These are phyloP conservation scores for Cheirogaleus major DNA, from an alignment of 2,797 vertebrate species.

Conservation along the genomic window DNA sequence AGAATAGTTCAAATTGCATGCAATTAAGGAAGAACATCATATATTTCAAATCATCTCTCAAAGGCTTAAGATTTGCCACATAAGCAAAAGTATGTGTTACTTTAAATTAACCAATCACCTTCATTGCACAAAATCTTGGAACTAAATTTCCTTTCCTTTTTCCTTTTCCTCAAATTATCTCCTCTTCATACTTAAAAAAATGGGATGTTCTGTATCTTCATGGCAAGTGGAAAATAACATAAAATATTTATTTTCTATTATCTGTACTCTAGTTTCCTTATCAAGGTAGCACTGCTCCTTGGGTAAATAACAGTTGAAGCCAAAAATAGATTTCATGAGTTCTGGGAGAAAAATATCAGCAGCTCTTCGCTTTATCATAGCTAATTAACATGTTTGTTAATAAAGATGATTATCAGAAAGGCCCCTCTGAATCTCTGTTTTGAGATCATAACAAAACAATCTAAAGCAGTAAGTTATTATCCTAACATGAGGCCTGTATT, in stretches of 20 bases:
- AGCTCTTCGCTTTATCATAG: background rate
- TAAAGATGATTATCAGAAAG: background rate
- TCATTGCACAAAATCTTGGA: constrained; percentile 14
- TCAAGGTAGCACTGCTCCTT: background rate
- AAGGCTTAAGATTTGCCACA: constrained; percentile 29
- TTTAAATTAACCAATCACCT: constrained; percentile 63
- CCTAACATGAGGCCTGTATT: background rate
- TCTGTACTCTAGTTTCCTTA: constrained; percentile 46
- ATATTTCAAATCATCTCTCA: constrained; percentile 62
- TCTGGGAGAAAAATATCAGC: constrained; percentile 15
- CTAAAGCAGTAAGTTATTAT: background rate
- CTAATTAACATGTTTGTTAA: constrained; percentile 6
- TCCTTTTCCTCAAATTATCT: background rate
- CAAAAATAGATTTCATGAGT: constrained; percentile 59
- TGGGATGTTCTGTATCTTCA: background rate
- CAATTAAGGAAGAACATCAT: constrained; percentile 69
- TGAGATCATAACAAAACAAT: background rate
- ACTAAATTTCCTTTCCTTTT: background rate
- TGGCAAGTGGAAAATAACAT: constrained; percentile 30
- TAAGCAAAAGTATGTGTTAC: constrained; percentile 58
- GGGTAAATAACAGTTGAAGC: background rate
- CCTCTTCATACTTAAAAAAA: constrained; percentile 2
- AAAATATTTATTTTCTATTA: constrained; percentile 47
- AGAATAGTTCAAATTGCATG: constrained; percentile 65
- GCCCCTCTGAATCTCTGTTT: background rate